A percentile compares a stretch with the other conserved stretches of the same genome.
These are phyloP conservation scores for Ctenopoma kingsleyae DNA, from an alignment of 2,797 vertebrate genomes.

Conservation along the genomic window DNA sequence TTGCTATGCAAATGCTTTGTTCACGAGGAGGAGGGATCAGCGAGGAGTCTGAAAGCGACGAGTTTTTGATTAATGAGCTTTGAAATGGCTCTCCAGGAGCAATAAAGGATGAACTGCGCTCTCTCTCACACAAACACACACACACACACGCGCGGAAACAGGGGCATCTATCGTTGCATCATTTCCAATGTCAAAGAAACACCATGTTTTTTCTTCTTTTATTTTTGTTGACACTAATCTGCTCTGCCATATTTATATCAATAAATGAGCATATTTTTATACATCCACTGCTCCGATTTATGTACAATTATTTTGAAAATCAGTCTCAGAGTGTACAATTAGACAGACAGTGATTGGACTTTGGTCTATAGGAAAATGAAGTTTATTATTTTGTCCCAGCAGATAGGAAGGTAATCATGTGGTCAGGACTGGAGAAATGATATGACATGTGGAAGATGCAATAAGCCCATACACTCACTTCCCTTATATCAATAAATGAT, in stretches of 20 bases:
- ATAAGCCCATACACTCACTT: constrained; percentile 62
- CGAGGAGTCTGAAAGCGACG: constrained; percentile 88
- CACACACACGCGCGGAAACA: constrained; percentile 7
- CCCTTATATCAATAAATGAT: constrained; percentile 66
- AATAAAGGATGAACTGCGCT: constrained; percentile 86
- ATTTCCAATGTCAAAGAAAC: constrained; percentile 67
- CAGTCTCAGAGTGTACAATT: constrained; percentile 36
- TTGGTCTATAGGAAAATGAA: constrained; percentile 43
- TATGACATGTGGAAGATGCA: constrained; percentile 61
- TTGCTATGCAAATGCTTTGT: constrained; percentile 91
- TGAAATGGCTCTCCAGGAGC: constrained; percentile 91
- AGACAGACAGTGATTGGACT: constrained; percentile 37
- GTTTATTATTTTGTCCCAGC: constrained; percentile 49
- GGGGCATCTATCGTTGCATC: constrained; percentile 55
- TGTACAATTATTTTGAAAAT: constrained; percentile 21
- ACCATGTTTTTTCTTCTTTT: constrained; percentile 42
- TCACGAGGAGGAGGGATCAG: constrained; percentile 88
- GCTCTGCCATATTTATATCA: constrained; percentile 9
- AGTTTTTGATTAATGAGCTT: constrained; percentile 95
- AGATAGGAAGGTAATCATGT: constrained; percentile 57
- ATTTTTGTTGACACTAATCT: constrained; percentile 54
- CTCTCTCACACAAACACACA: constrained; percentile 47
- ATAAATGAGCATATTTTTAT: constrained; percentile 7
- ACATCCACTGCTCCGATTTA: not conserved
- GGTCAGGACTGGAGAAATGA: constrained; percentile 35